These are phyloP conservation scores for Hipposideros armiger DNA, from an alignment of 2,113 vertebrate species.

Conservation along the genomic window DNA sequence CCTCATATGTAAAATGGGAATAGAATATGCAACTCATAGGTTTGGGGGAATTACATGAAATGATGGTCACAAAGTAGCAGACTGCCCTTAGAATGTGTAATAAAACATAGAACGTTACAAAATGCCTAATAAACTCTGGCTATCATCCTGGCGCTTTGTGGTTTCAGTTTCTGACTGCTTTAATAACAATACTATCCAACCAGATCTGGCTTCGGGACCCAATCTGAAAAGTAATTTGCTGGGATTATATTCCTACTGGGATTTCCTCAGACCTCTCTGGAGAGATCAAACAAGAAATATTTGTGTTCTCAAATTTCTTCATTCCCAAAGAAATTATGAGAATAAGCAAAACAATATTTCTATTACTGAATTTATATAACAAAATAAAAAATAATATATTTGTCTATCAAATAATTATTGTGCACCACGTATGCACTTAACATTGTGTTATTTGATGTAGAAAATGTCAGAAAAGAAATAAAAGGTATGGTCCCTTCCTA, in stretches of 20 bases:
- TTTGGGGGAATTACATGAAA: background rate
- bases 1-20: background rate
- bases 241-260: background rate
- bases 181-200: background rate
- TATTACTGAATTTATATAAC: background rate
- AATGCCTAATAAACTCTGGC: background rate
- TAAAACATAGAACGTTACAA: background rate
- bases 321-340: background rate
- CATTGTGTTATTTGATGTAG: background rate
- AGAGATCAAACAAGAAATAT: background rate
- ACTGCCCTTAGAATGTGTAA: background rate
- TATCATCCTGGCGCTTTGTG: background rate
- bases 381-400: conserved; percentile 2
- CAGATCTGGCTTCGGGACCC: background rate
- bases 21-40: background rate
- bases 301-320: background rate
- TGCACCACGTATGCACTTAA: background rate
- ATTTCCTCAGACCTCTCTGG: background rate
- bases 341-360: background rate
- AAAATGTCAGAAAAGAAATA: background rate
- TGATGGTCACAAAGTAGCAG: background rate
- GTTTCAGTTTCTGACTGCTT: background rate
- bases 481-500: background rate
- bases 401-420: conserved; percentile 46
- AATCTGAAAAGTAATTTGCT: background rate